A percentile compares a stretch with the other conserved stretches of the same genome.
phyloP scores from a whole-genome alignment of 2,113 vertebrate species.

The Progne subis region DNA sequence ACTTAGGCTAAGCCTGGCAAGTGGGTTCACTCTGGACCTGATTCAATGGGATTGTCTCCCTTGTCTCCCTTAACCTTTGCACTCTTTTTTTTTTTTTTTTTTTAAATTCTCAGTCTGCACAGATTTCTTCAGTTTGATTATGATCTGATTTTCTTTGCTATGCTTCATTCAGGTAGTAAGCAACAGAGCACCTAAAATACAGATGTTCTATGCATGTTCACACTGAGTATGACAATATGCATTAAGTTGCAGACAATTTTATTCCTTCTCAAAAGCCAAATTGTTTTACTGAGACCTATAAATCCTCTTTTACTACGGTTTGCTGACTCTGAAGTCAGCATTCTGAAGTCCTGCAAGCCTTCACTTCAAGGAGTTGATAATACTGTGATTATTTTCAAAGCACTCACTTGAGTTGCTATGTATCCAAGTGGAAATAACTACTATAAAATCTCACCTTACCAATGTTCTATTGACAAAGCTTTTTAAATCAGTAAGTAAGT shows the following conservation, averaged over 20 bases:
- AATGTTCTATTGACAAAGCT: not conserved
- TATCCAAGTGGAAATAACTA: not conserved
- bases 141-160: not conserved
- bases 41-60: not conserved
- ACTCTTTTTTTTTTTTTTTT: not conserved
- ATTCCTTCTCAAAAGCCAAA: not conserved
- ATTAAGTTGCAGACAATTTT: not conserved
- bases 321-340: not conserved
- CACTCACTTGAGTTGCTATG: not conserved
- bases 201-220: not conserved
- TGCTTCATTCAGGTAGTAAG: not conserved
- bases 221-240: not conserved
- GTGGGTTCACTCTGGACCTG: fast-evolving
- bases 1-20: not conserved
- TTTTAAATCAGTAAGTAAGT: not conserved
- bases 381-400: not conserved
- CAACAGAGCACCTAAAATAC: not conserved
- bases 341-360: not conserved
- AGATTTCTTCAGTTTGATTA: not conserved
- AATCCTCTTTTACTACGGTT: not conserved
- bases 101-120: not conserved
- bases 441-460: not conserved
- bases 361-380: not conserved
- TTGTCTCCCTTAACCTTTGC: not conserved
- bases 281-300: not conserved